Evolutionary conservation across 2,888 invertebrate genomes (phyloP).

Genomic region (Apodemia hepburni): DNA sequence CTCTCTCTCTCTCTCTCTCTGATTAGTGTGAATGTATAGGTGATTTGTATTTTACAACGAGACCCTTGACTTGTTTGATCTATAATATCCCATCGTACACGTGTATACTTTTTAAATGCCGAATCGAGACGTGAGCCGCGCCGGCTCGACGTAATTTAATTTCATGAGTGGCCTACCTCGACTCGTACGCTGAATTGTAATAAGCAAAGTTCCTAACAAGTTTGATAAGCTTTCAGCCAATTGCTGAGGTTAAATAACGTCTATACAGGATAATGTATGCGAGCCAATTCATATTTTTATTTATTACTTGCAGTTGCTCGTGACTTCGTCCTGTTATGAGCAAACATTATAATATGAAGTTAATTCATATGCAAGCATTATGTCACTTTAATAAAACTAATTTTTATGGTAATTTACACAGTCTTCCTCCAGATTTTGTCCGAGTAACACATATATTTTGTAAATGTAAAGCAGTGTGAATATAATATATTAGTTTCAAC

Average conservation of each 20-base stretch:
- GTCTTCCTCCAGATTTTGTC: too few relatives aligned
- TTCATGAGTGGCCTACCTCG: conserved; percentile 60
- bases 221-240: conserved; percentile 59
- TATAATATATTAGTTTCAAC: too few relatives aligned
- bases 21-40: too few relatives aligned
- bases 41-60: neutral
- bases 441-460: too few relatives aligned
- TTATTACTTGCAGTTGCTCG: too few relatives aligned
- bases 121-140: conserved; percentile 40
- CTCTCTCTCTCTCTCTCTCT: too few relatives aligned
- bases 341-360: too few relatives aligned
- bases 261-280: conserved; percentile 20
- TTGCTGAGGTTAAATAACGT: conserved; percentile 52
- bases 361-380: too few relatives aligned
- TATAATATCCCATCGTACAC: neutral
- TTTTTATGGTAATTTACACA: too few relatives aligned
- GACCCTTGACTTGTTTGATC: neutral
- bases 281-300: neutral
- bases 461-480: too few relatives aligned
- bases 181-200: conserved; percentile 53
- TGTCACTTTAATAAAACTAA: too few relatives aligned
- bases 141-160: conserved; percentile 64
- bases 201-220: conserved; percentile 59
- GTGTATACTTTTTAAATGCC: conserved; percentile 18
- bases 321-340: too few relatives aligned